These are phyloP conservation scores for Poecilobothrus nobilitatus DNA, from an alignment of 2,888 invertebrate genomes.

Conservation along the genomic window DNA sequence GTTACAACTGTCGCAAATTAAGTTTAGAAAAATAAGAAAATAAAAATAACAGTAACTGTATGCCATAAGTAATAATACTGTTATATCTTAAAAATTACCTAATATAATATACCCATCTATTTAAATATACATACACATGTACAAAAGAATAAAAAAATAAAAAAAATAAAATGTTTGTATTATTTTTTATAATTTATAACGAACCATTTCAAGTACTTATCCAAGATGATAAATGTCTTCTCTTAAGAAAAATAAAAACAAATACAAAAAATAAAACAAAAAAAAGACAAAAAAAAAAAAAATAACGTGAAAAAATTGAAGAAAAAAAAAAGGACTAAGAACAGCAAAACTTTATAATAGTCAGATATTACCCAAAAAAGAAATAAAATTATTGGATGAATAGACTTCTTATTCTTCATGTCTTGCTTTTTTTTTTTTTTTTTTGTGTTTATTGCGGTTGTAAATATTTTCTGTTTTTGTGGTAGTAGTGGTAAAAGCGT, in stretches of 20 bases:
- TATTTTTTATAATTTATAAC: conserved; percentile 1
- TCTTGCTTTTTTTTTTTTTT: no score
- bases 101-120: no score
- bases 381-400: no score
- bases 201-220: conserved; percentile 6
- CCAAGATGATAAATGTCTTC: conserved; percentile 6
- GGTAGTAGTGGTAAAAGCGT: no score
- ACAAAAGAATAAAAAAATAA: no score
- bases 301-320: background rate
- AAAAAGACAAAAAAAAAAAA: background rate
- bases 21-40: background rate
- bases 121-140: no score
- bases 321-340: background rate
- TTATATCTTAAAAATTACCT: background rate
- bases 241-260: background rate
- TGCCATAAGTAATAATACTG: background rate
- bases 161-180: background rate
- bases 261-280: background rate
- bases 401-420: no score
- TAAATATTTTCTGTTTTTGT: no score
- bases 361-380: background rate
- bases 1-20: conserved; percentile 6
- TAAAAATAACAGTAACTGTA: background rate
- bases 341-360: background rate
- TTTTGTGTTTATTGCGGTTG: no score